Base-by-base conservation (phyloP, 2,113 vertebrate species). In the Ascaphus truei region DNA sequence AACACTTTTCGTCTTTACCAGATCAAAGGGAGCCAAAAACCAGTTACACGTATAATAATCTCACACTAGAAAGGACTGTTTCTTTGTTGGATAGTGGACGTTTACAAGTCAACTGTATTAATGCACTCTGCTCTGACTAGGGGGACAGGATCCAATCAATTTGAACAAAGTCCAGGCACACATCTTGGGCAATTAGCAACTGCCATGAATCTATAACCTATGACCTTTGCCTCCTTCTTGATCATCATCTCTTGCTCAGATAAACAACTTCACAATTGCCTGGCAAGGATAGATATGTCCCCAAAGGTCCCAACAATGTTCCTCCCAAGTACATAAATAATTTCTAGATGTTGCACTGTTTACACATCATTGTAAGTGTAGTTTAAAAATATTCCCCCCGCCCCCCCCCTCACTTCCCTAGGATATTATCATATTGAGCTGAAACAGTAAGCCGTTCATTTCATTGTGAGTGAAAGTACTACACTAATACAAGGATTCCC, bases 11-110 rank as follows among this genome's bases (percentile, higher is more conserved):
- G 45, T n/a, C 58, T 63, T n/a, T 64, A 25, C 0, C 0, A 65
- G 73, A 83, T 83, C 72, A 84, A 81, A 81, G 74, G 58, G 23
- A 25, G 64, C 10, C 80, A 75, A 47, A 58, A 76, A 84, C 73
- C n/a, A 74, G 56, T 64, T 74, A 39, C 72, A 59, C 50, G n/a
- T n/a, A n/a, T 48, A 74, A 58, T 76, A 76, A 78, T 63, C 39
- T 80, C 58, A 75, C 8, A 69, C 76, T 73, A 73, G n/a, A 58
- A 63, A 66, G 51, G 68, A 63, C 73, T 74, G 75, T 37, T 80
- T 69, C 59, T 77, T 47, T 78, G 18, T 73, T 73, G 76, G 71
- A 72, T n/a, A 71, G 10, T 71, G 68, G 73, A 50, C 62, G 51
- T 72, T 79, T 80, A 68, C 72, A 75, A 71, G 37, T 75, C 71